Evolutionary conservation across 1,140 invertebrate genomes (phyloP), one percentile per base, ranked within the genome.

Genomic region (Ips nitidus): DNA sequence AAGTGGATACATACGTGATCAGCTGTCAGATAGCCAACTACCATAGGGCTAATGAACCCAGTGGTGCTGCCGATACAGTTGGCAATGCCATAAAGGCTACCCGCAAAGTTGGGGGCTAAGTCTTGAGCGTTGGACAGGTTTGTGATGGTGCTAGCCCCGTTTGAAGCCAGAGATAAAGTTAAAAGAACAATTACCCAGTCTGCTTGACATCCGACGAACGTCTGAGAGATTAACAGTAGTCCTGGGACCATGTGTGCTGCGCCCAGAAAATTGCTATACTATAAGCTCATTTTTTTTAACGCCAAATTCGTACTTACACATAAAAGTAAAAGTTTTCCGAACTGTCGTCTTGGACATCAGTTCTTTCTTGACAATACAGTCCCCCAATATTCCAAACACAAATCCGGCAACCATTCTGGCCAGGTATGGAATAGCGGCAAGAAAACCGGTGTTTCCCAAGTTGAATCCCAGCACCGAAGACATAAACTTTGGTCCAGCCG

Each of bases 51-150:
- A 55, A 91, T 88, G 71, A 91, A 89, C 57, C 90, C 90, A n/a
- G 89, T 87, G 1, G 89, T 89, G 56, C 88, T 89, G 7, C 89
- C 90, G 40, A 91, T 80, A n/a, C 86, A 88, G 69, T 91, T 92
- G 63, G 90, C 88, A 47, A 91, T 87, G 38, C 90, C 90, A 65
- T 91, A 91, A 6, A 91, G 75, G 1, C 88, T 88, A 45, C 90
- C 90, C 37, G 93, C 93, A 82, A 86, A 92, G 80, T 92, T 94
- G 1, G 89, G 89, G 0, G 92, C 89, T 45, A 94, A 81, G 80
- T 94, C 91, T 79, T 95, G 88, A 66, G 93, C 90, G 77, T 95
- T 94, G 73, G 91, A 88, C 75, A 93, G 84, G 80, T 88, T 94
- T 0, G 92, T 93, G 60, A 93, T 84, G n/a, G 91, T 92, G 0